These are phyloP conservation scores for Pheosia tremula DNA, from an alignment of 2,888 invertebrate genomes.

Conservation along the genomic window DNA sequence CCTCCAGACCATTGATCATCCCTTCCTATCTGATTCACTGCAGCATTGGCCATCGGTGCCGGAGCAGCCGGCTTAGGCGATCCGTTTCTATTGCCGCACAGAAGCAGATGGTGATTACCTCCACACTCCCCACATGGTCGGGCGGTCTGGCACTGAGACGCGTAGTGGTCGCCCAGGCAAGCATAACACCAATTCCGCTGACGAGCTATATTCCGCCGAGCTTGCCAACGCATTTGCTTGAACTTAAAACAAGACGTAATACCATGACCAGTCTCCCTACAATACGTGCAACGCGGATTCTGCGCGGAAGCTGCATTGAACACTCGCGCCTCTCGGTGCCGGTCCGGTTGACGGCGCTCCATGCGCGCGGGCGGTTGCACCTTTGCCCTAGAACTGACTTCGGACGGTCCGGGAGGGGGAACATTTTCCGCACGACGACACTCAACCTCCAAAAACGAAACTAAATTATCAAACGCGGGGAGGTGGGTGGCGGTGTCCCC, in stretches of 20 bases:
- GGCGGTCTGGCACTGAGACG: not conserved
- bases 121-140: not conserved
- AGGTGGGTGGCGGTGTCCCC: not conserved
- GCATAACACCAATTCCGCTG: conserved; percentile 1
- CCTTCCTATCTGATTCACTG: no score
- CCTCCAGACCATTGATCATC: not conserved
- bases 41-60: no score
- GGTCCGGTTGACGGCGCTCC: not conserved
- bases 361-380: no score
- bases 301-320: no score
- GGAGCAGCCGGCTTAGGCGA: no score
- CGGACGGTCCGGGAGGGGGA: not conserved
- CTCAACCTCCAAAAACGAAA: not conserved
- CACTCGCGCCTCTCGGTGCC: not conserved
- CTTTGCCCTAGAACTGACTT: not conserved
- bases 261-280: no score
- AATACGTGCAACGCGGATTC: no score
- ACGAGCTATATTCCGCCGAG: not conserved
- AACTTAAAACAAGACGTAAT: no score
- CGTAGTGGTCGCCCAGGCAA: not conserved
- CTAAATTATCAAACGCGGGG: not conserved
- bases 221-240: no score
- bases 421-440: not conserved
- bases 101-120: no score
- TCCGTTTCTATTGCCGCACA: no score